Percentiles rank a stretch among this genome's conserved stretches.
These are phyloP conservation scores for Albula goreensis DNA, from an alignment of 2,113 vertebrate species.

Conservation along the genomic window DNA sequence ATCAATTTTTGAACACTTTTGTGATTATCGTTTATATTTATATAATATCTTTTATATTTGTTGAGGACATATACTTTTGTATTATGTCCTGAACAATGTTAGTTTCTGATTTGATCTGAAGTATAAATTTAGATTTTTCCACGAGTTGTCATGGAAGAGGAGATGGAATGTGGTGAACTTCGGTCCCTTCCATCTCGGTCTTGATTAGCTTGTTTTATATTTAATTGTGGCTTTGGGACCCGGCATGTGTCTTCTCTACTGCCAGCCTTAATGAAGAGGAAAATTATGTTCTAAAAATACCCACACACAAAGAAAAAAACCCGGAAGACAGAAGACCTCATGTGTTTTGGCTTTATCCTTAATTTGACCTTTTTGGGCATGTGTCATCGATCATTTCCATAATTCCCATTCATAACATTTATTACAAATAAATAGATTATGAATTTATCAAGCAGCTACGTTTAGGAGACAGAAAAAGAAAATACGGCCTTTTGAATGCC, in stretches of 20 bases:
- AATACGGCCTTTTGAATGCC: too few species aligned
- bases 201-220: constrained; percentile 4
- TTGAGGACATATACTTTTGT: too few species aligned
- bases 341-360: not conserved
- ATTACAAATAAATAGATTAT: not conserved
- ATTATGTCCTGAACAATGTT: not conserved
- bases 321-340: not conserved
- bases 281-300: constrained; percentile 4
- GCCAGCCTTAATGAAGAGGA: constrained; percentile 7
- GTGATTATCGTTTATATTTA: too few species aligned
- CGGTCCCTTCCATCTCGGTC: not conserved
- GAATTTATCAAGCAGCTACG: not conserved
- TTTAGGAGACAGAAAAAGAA: too few species aligned
- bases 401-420: not conserved
- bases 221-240: not conserved
- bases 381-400: not conserved
- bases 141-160: not conserved
- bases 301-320: not conserved
- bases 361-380: not conserved
- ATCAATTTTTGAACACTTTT: too few species aligned
- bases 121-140: not conserved
- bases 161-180: not conserved
- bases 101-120: not conserved
- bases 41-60: too few species aligned
- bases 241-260: not conserved